phyloP scores from a whole-genome alignment of 2,113 vertebrate genomes.

The Nesospiza acunhae region DNA sequence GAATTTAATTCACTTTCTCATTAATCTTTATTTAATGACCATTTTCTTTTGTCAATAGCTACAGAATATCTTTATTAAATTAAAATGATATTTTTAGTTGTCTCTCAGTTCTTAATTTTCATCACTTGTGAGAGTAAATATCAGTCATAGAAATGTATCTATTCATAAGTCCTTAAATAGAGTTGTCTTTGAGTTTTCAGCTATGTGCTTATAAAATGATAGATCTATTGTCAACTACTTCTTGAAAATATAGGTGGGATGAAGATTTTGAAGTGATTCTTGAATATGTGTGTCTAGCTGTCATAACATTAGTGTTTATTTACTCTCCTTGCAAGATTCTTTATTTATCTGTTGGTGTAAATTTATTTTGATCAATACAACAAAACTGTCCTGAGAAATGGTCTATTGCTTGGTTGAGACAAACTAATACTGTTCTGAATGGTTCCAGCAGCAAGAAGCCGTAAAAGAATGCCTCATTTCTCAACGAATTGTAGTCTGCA shows the following conservation, averaged over 20 bases:
- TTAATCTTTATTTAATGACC: slow-evolving; percentile 35
- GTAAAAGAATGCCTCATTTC: not conserved
- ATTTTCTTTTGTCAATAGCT: not conserved
- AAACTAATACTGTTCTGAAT: not conserved
- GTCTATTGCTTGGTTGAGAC: not conserved
- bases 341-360: not conserved
- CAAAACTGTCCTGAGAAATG: not conserved
- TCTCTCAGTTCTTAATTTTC: not conserved
- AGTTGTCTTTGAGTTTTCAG: not conserved
- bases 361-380: not conserved
- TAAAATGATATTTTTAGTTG: not conserved
- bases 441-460: not conserved
- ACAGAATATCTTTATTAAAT: slow-evolving; percentile 6
- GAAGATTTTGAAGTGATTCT: not conserved
- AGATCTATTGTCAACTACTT: not conserved
- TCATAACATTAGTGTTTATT: not conserved
- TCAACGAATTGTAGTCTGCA: not conserved
- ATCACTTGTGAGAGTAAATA: not conserved
- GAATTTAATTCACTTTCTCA: not conserved
- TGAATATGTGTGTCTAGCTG: not conserved
- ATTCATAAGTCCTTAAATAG: not conserved
- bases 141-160: not conserved
- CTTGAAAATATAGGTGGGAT: not conserved
- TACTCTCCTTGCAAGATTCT: not conserved
- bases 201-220: not conserved